Percentiles rank a stretch among this genome's conserved stretches.
Conservation (phyloP, 2,113 vertebrate genomes). For the Clinocottus analis region DNA sequence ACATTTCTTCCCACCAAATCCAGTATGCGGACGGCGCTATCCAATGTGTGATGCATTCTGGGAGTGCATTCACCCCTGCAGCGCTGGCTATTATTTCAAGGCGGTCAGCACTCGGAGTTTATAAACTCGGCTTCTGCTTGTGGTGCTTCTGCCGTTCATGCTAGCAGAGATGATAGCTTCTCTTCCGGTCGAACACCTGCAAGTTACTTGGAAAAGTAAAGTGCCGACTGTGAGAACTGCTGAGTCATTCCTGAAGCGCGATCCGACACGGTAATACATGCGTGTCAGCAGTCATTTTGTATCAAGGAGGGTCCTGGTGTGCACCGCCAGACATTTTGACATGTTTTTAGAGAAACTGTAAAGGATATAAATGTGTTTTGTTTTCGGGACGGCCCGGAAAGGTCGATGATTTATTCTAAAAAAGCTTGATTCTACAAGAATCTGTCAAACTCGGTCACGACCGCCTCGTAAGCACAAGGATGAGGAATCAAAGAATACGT, state of each 20-base stretch:
- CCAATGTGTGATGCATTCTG: constrained; percentile 36
- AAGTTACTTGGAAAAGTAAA: neutral
- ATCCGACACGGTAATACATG: neutral
- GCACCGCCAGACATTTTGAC: neutral
- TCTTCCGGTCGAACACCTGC: too few relatives aligned
- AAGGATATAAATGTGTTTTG: neutral
- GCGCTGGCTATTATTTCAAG: constrained; percentile 44
- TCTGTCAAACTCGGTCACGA: too few relatives aligned
- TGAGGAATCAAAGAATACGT: neutral
- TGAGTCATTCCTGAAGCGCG: neutral
- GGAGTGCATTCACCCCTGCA: constrained; percentile 41
- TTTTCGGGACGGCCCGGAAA: neutral
- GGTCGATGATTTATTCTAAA: neutral
- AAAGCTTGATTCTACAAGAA: neutral
- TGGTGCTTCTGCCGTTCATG: constrained; percentile 10
- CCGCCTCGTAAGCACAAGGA: neutral
- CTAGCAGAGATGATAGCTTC: neutral
- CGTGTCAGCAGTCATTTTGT: neutral
- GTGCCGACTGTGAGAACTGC: neutral
- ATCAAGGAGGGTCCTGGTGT: neutral
- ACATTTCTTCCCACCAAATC: constrained; percentile 36
- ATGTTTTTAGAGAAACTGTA: neutral
- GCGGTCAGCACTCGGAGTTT: constrained; percentile 34
- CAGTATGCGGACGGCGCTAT: constrained; percentile 11
- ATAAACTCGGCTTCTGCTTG: constrained; percentile 19